Percentiles rank a stretch among this genome's conserved stretches.
These are phyloP conservation scores for Hemichromis elongatus DNA, from an alignment of 2,113 vertebrate genomes.

Conservation along the genomic window DNA sequence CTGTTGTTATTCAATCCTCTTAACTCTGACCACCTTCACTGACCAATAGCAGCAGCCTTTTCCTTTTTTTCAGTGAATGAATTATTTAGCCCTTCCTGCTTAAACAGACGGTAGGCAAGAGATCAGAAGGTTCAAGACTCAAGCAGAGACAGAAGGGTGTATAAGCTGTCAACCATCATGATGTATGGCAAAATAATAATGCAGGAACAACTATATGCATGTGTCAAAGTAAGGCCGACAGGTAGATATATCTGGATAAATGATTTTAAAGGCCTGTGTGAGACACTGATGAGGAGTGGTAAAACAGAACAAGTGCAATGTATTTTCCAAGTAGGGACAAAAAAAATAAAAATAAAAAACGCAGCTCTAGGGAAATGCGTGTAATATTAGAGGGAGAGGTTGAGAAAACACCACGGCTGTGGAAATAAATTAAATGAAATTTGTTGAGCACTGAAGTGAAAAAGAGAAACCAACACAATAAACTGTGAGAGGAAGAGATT, in stretches of 20 bases:
- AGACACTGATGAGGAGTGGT: not conserved
- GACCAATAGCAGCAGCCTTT: not conserved
- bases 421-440: not conserved
- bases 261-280: not conserved
- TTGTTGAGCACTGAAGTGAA: not conserved
- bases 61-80: not conserved
- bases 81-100: not conserved
- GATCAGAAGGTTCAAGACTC: not conserved
- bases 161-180: not conserved
- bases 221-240: not conserved
- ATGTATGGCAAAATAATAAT: not conserved
- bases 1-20: not conserved
- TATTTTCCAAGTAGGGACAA: constrained; percentile 26
- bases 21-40: not conserved
- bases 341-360: not conserved
- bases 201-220: not conserved
- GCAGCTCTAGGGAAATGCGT: not conserved
- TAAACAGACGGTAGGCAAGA: not conserved
- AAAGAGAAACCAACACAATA: not conserved
- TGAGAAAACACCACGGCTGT: not conserved
- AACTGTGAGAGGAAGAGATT: not conserved
- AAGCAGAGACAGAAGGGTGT: not conserved
- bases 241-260: not conserved
- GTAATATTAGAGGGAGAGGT: not conserved
- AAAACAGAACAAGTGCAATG: constrained; percentile 23